Evolutionary conservation across 2,113 vertebrate species (phyloP), one percentile per base, ranked within the genome.

Genomic region (Struthio camelus): DNA sequence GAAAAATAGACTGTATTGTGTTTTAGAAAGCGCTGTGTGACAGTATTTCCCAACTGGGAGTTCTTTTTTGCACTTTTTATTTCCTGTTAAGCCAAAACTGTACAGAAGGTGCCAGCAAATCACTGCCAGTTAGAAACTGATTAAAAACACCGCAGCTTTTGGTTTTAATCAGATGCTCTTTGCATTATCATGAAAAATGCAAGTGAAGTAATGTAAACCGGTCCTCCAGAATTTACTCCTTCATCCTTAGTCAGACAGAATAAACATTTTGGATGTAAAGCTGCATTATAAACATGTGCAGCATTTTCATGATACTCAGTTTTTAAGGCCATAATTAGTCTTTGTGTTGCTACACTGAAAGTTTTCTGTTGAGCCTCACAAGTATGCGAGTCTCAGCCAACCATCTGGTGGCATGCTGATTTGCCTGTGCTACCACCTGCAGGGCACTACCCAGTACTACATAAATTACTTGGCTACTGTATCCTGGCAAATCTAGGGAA

Each of bases 261-360:
- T 11, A 24, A 50, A 30, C 18, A 2, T 13, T 10, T 40, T 14
- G 53, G 15, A n/a, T n/a, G 38, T 28, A 15, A 30, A 23, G 76
- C 51, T 24, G n/a, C 15, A 5, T 46, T 42, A 5, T 7, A n/a
- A 27, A 54, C 25, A 13, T 3, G 6, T 0, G 0, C 20, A 30
- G 14, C 11, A 3, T 25, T 59, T 44, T 34, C 9, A 1, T 5
- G 27, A 23, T 7, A 2, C 40, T 34, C 24, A 24, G 6, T 3
- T 46, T 67, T 23, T 40, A 10, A 62, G 53, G 76, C 53, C 27
- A 2, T 17, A 4, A 7, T 23, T 5, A 32, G 24, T 15, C 20
- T 77, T 58, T 48, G 20, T 19, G 34, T 30, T 14, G 14, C 44
- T 58, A n/a, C 32, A 62, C 76, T 28, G 11, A 1, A 65, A 40